Base-by-base conservation (phyloP, 2,888 invertebrate species). In the Eustalomyia histrio region DNA sequence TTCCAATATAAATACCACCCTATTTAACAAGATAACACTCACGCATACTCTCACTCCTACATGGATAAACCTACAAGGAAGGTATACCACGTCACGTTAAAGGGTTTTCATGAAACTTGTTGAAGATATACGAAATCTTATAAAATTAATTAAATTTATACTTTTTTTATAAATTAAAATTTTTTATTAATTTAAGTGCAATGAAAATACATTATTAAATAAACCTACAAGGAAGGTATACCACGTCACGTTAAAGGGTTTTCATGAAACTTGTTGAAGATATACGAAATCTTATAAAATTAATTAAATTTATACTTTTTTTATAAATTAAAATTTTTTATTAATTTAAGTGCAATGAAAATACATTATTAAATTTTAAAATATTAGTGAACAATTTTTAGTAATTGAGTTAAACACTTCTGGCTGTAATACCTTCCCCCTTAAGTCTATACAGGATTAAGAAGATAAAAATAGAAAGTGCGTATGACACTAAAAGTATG, bases 401-500 rank as follows among this genome's bases (percentile, higher is more conserved):
- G 3, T 6, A 29, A 29, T 29, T 29, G 4, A 29, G 7, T 39
- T 9, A 3, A 10, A 39, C 39, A 8, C 12, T 12, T 39, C 39
- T 47, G 1, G 2, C 6, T 47, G 16, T 2, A 6, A n/a, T n/a
- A n/a, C n/a, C n/a, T 47, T 47, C 43, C 43, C 43, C 6, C 2
- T 14, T 47, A 14, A n/a, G 43, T 43, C 2, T 12, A 21, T 24
- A n/a, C 17, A 52, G 8, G 0, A 29, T 53, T 21, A 12, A 60
- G 39, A 29, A 60, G 65, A 43, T 14, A 79, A 61, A 76, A 57
- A 16, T 68, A 21, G 73, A 52, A 67, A 75, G 65, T 80, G 74
- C 71, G 47, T 75, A 75, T 67, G 75, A 79, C 74, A 80, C 65
- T 61, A 61, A 65, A 80, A 80, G 65, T 67, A 65, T 61, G 35